Conservation (phyloP, 1,140 invertebrate genomes). For the Laupala kohalensis region DNA sequence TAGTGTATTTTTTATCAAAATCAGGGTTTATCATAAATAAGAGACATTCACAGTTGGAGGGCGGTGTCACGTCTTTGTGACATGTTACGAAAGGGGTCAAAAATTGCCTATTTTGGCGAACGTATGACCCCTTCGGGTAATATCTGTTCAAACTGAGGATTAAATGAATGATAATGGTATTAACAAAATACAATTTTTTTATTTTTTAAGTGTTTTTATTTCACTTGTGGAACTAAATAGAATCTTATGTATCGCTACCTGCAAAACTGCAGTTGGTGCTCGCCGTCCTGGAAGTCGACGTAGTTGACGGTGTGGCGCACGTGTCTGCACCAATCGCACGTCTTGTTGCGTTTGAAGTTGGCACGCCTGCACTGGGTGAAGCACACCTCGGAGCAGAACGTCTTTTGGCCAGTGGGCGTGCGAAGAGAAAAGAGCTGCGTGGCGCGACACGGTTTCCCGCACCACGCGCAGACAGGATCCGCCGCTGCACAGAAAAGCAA, state of each 20-base stretch:
- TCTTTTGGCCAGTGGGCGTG: conserved; percentile 11
- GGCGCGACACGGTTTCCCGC: conserved; percentile 6
- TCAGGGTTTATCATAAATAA: too few relatives aligned
- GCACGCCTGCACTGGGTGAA: conserved; percentile 76
- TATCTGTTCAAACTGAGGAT: too few relatives aligned
- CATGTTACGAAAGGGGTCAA: too few relatives aligned
- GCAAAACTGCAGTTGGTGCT: conserved; percentile 58
- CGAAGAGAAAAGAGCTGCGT: conserved; percentile 9
- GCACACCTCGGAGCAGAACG: conserved; percentile 66
- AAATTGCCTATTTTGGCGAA: too few relatives aligned
- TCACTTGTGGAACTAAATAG: too few relatives aligned
- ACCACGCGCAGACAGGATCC: conserved; percentile 8
- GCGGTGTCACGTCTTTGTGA: too few relatives aligned
- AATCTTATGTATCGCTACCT: conserved; percentile 2
- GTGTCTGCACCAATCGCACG: conserved; percentile 88
- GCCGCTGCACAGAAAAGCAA: background rate
- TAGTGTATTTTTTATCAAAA: too few relatives aligned
- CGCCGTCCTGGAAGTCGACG: conserved; percentile 72
- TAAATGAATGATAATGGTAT: too few relatives aligned
- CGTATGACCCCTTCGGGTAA: too few relatives aligned
- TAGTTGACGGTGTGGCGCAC: conserved; percentile 82
- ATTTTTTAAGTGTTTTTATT: too few relatives aligned
- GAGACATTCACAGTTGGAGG: too few relatives aligned
- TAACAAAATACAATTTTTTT: too few relatives aligned
- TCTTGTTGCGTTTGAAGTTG: conserved; percentile 79